Conservation (phyloP, 2,888 invertebrate species). For the Chaitophorus viminalis region DNA sequence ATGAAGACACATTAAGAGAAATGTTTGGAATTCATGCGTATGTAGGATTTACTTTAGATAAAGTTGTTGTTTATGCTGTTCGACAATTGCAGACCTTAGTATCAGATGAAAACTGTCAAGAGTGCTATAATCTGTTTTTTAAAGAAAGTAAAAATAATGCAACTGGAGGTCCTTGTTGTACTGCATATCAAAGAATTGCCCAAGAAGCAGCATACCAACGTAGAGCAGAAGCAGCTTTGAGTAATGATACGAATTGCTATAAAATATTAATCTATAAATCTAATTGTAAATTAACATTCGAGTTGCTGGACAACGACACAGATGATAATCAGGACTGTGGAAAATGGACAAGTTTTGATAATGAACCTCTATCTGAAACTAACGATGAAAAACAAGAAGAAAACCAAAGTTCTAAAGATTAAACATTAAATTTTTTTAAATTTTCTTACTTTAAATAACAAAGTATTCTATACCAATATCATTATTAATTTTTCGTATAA, state of each 20-base stretch:
- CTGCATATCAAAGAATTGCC: conserved; percentile 74
- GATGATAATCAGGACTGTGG: conserved; percentile 67
- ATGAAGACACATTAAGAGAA: conserved; percentile 93
- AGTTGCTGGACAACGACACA: conserved; percentile 79
- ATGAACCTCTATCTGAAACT: conserved; percentile 56
- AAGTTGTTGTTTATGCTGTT: conserved; percentile 85
- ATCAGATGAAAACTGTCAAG: conserved; percentile 85
- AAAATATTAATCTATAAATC: conserved; percentile 91
- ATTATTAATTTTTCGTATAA: conserved; percentile 50
- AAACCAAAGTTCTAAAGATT: conserved; percentile 60
- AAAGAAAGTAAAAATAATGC: conserved; percentile 77
- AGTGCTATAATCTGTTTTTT: conserved; percentile 82
- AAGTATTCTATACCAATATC: conserved; percentile 52
- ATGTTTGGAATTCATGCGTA: conserved; percentile 99
- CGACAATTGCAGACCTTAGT: conserved; percentile 93
- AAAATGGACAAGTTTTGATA: conserved; percentile 63
- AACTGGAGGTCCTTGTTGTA: conserved; percentile 77
- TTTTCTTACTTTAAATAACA: conserved; percentile 29
- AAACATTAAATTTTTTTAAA: conserved; percentile 41
- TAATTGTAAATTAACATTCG: conserved; percentile 87
- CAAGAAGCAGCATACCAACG: conserved; percentile 83
- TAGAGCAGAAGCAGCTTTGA: conserved; percentile 74
- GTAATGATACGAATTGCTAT: conserved; percentile 92
- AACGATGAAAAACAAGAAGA: conserved; percentile 60
- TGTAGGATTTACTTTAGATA: conserved; percentile 95